Percentiles rank a stretch among this genome's conserved stretches.
These are phyloP conservation scores for Sebastes vulpes DNA, from an alignment of 2,797 vertebrate species.

Conservation along the genomic window DNA sequence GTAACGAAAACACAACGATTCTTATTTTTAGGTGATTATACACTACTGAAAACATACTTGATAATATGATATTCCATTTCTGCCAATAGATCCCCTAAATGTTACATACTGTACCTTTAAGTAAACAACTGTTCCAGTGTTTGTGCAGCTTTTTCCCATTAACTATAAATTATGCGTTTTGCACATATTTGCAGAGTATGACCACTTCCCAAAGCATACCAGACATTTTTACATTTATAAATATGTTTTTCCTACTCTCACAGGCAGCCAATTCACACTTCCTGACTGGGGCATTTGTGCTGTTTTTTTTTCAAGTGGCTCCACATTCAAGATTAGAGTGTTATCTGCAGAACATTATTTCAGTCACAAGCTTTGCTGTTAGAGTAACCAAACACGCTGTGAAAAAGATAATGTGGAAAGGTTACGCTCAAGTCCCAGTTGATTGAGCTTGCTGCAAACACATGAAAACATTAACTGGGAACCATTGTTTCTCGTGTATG, in stretches of 20 bases:
- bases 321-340: background rate
- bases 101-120: no score
- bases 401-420: background rate
- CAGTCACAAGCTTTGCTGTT: background rate
- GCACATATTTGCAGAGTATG: background rate
- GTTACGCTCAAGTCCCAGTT: background rate
- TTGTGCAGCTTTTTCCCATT: conserved; percentile 19
- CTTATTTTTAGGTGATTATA: background rate
- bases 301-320: background rate
- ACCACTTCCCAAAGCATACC: conserved; percentile 4
- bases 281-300: background rate
- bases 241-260: background rate
- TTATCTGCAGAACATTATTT: background rate
- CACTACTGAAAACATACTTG: accelerated
- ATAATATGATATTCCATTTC: no score
- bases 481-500: background rate
- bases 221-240: conserved; percentile 7
- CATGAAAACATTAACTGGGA: background rate
- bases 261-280: background rate
- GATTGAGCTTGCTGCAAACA: background rate
- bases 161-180: background rate
- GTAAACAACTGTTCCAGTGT: background rate
- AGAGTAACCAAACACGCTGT: background rate
- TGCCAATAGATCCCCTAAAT: no score
- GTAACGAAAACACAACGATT: background rate